Evolutionary conservation across 1,140 invertebrate species (phyloP).

Genomic region (Aphaenogaster rudis): DNA sequence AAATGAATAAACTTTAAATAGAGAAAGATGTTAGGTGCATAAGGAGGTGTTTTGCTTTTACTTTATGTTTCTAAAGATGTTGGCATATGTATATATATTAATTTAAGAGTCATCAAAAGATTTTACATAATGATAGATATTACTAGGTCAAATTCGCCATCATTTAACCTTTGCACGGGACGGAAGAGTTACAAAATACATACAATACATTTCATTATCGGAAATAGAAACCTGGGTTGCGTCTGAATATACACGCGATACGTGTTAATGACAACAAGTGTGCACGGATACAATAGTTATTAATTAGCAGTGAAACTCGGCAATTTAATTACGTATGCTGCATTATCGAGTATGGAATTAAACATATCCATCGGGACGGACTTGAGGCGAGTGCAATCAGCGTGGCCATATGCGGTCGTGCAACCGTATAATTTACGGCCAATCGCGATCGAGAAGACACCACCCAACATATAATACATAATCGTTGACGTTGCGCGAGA

Average conservation of each 20-base stretch:
- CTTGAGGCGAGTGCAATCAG: slow-evolving; percentile 63
- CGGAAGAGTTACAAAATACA: slow-evolving; percentile 23
- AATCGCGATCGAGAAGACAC: slow-evolving; percentile 64
- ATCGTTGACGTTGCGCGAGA: slow-evolving; percentile 60
- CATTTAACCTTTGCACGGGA: background rate
- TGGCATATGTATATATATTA: slow-evolving; percentile 2
- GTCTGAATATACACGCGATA: slow-evolving; percentile 18
- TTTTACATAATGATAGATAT: background rate
- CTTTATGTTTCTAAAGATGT: background rate
- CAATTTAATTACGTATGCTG: slow-evolving; percentile 65
- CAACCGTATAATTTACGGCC: slow-evolving; percentile 64
- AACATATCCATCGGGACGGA: slow-evolving; percentile 62
- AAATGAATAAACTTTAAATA: background rate
- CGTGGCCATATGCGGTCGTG: slow-evolving; percentile 58
- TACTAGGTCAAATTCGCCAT: background rate
- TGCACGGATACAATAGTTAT: slow-evolving; percentile 53
- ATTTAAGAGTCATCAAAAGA: background rate
- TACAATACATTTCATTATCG: slow-evolving; percentile 25
- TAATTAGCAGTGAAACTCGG: slow-evolving; percentile 62
- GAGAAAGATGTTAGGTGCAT: background rate
- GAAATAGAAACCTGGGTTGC: slow-evolving; percentile 19
- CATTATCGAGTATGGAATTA: slow-evolving; percentile 61
- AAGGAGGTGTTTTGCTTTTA: background rate
- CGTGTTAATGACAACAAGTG: slow-evolving; percentile 53
- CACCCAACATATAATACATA: slow-evolving; percentile 65